These are phyloP conservation scores for Cyphomyrus discorhynchus DNA, from an alignment of 2,113 vertebrate genomes.

Conservation along the genomic window DNA sequence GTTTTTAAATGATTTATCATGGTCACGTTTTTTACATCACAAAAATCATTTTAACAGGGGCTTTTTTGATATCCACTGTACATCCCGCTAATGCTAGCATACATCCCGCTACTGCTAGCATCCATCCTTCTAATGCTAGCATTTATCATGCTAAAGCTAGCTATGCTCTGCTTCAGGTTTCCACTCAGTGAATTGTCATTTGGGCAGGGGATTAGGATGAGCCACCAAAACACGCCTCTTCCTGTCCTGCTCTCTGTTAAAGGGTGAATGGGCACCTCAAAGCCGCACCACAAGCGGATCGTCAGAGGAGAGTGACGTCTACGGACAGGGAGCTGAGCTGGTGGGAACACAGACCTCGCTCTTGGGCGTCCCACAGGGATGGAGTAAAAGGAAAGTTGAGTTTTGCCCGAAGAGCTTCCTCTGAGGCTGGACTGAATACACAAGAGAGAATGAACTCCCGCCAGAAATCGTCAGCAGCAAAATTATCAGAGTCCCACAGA, in stretches of 20 bases:
- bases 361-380: not conserved
- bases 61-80: not conserved
- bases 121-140: not conserved
- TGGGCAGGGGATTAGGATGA: not conserved
- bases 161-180: not conserved
- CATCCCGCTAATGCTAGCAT: not conserved
- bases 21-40: too few relatives aligned
- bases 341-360: not conserved
- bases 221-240: not conserved
- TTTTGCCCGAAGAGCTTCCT: not conserved
- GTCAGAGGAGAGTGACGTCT: not conserved
- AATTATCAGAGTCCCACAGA: not conserved
- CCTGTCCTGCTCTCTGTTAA: not conserved
- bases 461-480: not conserved
- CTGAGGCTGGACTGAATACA: not conserved
- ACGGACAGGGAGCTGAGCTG: not conserved
- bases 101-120: not conserved
- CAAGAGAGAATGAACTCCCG: not conserved
- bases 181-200: not conserved
- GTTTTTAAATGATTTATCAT: too few relatives aligned
- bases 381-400: not conserved
- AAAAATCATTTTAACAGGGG: too few relatives aligned
- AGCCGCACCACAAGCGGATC: not conserved
- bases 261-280: not conserved
- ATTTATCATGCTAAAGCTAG: not conserved